Base-by-base conservation (phyloP, 2,888 invertebrate species). In the Acrobasis suavella region DNA sequence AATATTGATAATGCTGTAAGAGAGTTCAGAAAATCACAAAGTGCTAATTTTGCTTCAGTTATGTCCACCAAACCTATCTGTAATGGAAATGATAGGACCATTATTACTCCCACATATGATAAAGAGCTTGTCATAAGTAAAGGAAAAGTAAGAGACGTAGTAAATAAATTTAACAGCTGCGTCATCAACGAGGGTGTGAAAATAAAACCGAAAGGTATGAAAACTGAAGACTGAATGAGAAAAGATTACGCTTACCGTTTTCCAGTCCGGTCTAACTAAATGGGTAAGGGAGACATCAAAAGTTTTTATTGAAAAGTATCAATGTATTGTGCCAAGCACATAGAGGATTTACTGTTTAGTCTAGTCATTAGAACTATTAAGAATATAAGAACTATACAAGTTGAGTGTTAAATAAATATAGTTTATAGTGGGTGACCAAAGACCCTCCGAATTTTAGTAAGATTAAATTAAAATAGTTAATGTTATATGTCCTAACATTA, bases 81-180 rank as follows among this genome's bases (percentile, higher is more conserved):
- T 55, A 91, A 91, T 67, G 90, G 90, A 2, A 83, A 79, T 7
- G 75, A 81, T 7, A 86, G 82, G 71, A 83, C 81, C 62, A 73
- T 86, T 63, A 88, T 89, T 22, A 91, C 88, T 0, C 90, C 92
- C 0, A 89, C 86, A 0, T 91, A 91, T 62, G 91, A 91, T 62
- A 91, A 88, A 65, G 90, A 86, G 69, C 78, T 91, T 10, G 89
- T 91, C 0, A 91, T 92, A 60, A 90, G 87, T 69, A 92, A 90
- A 76, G 91, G 92, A 0, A 92, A 90, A 69, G 93, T 93, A 1
- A 82, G 92, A 65, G 92, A 92, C 67, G 92, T 91, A 1, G 91
- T 93, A 0, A 91, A 92, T 58, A 83, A 85, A 77, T 87, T 93
- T 61, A 92, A 92, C 65, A 89, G 75, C 39, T 79, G 81, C 59